Evolutionary conservation across 2,797 vertebrate genomes (phyloP).

Genomic region (Gobio occitaniae): DNA sequence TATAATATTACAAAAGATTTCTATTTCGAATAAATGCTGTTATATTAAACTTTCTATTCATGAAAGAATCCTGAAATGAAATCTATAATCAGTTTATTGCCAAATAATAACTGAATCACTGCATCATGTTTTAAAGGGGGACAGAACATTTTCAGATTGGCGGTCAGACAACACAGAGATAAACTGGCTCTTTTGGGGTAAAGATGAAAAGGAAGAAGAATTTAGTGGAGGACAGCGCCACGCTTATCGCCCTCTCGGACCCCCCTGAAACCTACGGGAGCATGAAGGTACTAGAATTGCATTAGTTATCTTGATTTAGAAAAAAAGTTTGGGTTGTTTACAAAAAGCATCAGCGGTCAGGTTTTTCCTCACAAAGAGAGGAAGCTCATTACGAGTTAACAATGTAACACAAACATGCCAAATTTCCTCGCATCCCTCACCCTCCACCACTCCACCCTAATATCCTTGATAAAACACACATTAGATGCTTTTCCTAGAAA

Average conservation of each 20-base stretch:
- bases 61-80: background rate
- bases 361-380: slow-evolving; percentile 31
- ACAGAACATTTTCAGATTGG: background rate
- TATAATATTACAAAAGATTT: background rate
- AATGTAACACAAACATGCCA: slow-evolving; percentile 26
- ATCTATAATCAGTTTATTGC: background rate
- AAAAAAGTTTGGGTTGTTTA: background rate
- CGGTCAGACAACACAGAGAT: background rate
- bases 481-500: background rate
- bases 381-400: slow-evolving; percentile 26
- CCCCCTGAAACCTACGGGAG: slow-evolving; percentile 71
- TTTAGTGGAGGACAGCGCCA: slow-evolving; percentile 65
- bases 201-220: slow-evolving; percentile 62
- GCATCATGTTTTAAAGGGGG: background rate
- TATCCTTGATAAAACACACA: background rate
- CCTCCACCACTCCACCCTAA: background rate
- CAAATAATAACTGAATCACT: background rate
- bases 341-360: background rate
- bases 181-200: background rate
- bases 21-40: background rate
- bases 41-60: background rate
- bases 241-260: slow-evolving; percentile 69
- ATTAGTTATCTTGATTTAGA: background rate
- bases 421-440: background rate
- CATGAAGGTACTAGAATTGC: slow-evolving; percentile 42